Conservation (phyloP, 2,888 invertebrate genomes). For the Hypolimnas misippus region DNA sequence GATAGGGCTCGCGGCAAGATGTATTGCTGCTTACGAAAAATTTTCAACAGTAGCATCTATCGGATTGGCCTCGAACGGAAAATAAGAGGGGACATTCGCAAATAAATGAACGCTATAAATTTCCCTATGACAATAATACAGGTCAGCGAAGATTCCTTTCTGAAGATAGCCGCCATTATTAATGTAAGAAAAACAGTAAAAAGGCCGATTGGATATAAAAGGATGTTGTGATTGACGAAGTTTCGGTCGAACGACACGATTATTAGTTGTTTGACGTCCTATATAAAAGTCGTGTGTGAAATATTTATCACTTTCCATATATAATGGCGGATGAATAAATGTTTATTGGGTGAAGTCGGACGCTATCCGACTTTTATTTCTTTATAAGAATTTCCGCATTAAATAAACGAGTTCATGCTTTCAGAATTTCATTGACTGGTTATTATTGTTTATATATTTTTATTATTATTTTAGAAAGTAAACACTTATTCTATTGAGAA, state of each 20-base stretch:
- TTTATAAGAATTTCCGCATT: slow-evolving; percentile 12
- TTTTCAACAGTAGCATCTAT: slow-evolving; percentile 82
- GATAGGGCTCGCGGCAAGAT: slow-evolving; percentile 83
- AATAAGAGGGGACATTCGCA: slow-evolving; percentile 82
- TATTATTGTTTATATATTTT: not conserved
- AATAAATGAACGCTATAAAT: slow-evolving; percentile 82
- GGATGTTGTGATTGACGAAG: slow-evolving; percentile 63
- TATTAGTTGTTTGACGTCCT: slow-evolving; percentile 44
- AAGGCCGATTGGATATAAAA: slow-evolving; percentile 72
- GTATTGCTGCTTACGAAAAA: slow-evolving; percentile 84
- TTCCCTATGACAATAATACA: slow-evolving; percentile 84
- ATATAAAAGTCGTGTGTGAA: slow-evolving; percentile 42
- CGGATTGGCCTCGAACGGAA: slow-evolving; percentile 83
- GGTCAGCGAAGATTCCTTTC: slow-evolving; percentile 82
- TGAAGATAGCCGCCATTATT: slow-evolving; percentile 77
- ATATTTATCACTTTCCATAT: slow-evolving; percentile 34
- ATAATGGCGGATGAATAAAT: slow-evolving; percentile 25
- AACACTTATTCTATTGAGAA: not conserved
- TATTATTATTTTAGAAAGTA: not conserved
- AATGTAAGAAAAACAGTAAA: slow-evolving; percentile 81
- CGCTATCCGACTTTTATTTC: slow-evolving; percentile 10
- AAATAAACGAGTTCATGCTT: slow-evolving; percentile 7
- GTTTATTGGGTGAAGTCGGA: slow-evolving; percentile 26
- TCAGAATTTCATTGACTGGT: not conserved
- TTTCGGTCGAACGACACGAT: slow-evolving; percentile 51